Evolutionary conservation across 2,113 vertebrate genomes (phyloP).

Genomic region (Callaeas wilsoni): DNA sequence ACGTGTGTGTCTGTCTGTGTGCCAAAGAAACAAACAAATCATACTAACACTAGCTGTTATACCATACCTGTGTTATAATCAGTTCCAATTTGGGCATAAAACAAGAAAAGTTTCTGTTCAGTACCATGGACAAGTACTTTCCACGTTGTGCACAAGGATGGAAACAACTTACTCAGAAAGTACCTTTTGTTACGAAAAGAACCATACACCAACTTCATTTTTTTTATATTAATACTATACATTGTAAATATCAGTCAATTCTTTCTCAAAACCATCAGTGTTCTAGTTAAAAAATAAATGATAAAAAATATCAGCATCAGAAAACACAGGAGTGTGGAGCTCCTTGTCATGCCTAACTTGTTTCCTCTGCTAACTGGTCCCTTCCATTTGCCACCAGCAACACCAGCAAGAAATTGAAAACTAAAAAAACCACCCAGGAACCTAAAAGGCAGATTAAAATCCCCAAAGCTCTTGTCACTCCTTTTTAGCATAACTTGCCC

Average conservation of each 20-base stretch:
- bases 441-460: slow-evolving; percentile 19
- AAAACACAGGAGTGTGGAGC: not conserved
- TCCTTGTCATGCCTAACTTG: not conserved
- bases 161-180: not conserved
- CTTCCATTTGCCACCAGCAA: not conserved
- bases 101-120: not conserved
- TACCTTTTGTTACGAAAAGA: not conserved
- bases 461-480: slow-evolving; percentile 36
- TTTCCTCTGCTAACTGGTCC: not conserved
- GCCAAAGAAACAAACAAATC: not conserved
- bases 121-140: slow-evolving; percentile 61
- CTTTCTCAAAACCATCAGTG: not conserved
- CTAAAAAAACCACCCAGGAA: not conserved
- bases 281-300: not conserved
- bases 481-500: slow-evolving; percentile 1
- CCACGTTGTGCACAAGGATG: accelerated
- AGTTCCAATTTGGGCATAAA: not conserved
- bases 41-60: not conserved
- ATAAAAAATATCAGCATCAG: not conserved
- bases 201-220: not conserved
- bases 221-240: not conserved
- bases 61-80: not conserved
- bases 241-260: not conserved
- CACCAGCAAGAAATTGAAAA: not conserved
- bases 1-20: no score